Percentiles rank a stretch among this genome's conserved stretches.
Evolutionary conservation across 2,113 vertebrate species (phyloP).

Genomic region (Phyllostomus discolor): DNA sequence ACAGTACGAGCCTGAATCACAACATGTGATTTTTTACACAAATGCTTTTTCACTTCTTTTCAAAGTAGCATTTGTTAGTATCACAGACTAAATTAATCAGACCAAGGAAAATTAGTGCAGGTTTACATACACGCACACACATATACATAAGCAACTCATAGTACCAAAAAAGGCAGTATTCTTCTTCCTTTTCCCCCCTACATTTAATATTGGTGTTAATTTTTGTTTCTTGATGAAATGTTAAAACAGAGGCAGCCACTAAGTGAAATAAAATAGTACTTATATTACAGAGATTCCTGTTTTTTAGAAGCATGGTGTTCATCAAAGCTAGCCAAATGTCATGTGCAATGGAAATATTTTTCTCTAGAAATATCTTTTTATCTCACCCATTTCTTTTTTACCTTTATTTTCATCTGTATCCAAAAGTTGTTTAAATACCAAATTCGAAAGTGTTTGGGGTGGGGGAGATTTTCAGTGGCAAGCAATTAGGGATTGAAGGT

Average conservation of each 20-base stretch:
- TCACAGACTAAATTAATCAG: not conserved
- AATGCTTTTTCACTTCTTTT: not conserved
- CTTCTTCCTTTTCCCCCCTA: not conserved
- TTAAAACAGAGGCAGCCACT: not conserved
- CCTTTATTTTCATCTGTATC: not conserved
- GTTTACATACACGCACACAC: fast-evolving
- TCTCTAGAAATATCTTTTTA: not conserved
- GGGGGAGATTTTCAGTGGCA: not conserved
- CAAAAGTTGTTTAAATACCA: not conserved
- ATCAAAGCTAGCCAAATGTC: not conserved
- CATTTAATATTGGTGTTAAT: not conserved
- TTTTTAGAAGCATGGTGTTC: not conserved
- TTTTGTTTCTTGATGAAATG: not conserved
- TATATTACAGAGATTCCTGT: not conserved
- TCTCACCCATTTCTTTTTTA: not conserved
- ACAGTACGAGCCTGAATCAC: not conserved
- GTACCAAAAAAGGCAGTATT: not conserved
- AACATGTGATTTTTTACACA: not conserved
- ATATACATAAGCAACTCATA: not conserved
- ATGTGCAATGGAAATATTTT: not conserved
- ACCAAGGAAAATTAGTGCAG: not conserved
- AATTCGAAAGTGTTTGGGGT: not conserved
- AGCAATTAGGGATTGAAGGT: not conserved
- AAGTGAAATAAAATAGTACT: not conserved
- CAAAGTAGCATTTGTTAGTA: not conserved